phyloP scores from a whole-genome alignment of 1,140 invertebrate genomes.

The Drosophila micromelanica region DNA sequence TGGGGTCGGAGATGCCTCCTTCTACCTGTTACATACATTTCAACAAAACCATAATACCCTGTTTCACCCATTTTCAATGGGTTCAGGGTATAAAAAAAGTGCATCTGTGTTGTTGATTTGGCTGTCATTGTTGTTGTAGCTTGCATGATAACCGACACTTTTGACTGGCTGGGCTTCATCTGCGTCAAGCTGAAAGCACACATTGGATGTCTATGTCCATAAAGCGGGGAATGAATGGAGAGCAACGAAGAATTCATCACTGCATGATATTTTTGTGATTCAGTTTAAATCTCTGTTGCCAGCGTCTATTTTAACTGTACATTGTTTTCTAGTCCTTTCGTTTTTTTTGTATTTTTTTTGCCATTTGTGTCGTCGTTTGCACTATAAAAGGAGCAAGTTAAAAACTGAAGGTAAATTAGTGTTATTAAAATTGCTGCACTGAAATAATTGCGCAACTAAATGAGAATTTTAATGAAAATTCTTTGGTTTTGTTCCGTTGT shows the following conservation, averaged over 20 bases:
- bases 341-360: conserved; percentile 30
- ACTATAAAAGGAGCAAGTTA: conserved; percentile 48
- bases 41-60: no score
- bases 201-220: not conserved
- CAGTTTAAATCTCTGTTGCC: conserved; percentile 60
- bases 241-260: conserved; percentile 58
- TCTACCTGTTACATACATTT: no score
- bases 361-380: conserved; percentile 41
- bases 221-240: conserved; percentile 9
- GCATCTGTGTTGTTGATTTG: not conserved
- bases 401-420: conserved; percentile 78
- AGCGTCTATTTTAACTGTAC: conserved; percentile 46
- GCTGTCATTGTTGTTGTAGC: not conserved
- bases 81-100: no score
- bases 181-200: conserved; percentile 3
- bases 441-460: conserved; percentile 80
- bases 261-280: conserved; percentile 40
- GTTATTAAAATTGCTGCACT: conserved; percentile 79
- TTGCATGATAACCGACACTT: not conserved
- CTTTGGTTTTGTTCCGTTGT: conserved; percentile 59
- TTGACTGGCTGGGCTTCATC: conserved; percentile 12
- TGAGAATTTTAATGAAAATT: conserved; percentile 81
- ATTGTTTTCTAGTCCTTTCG: conserved; percentile 9
- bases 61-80: no score
- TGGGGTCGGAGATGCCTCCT: no score